Evolutionary conservation across 2,797 vertebrate species (phyloP).

Genomic region (Malurus leucopterus): DNA sequence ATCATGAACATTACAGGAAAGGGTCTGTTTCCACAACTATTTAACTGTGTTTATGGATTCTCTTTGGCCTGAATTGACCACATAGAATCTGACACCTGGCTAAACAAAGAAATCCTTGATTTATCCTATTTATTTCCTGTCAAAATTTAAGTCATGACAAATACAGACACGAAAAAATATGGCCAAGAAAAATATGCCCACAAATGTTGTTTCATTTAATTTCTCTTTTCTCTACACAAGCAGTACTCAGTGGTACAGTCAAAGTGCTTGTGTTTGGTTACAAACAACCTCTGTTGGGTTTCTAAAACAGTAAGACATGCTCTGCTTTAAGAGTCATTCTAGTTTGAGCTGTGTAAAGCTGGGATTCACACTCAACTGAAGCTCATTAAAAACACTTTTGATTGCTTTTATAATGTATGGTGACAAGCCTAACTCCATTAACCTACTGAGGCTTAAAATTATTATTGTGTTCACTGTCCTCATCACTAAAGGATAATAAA

Average conservation of each 20-base stretch:
- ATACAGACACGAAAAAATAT: not conserved
- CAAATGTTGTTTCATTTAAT: not conserved
- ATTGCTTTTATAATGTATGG: slow-evolving; percentile 34
- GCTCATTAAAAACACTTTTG: slow-evolving; percentile 5
- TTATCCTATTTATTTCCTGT: not conserved
- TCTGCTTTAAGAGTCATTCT: not conserved
- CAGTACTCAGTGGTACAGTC: not conserved
- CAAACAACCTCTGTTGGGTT: not conserved
- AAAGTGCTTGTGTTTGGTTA: not conserved
- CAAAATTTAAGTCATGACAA: not conserved
- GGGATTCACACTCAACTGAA: not conserved
- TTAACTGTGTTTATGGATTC: not conserved
- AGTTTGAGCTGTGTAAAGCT: not conserved
- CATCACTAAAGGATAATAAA: slow-evolving; percentile 37
- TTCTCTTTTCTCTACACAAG: not conserved
- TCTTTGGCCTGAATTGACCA: not conserved
- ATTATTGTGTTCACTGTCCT: slow-evolving; percentile 35
- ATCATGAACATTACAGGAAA: not conserved
- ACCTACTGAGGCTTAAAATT: slow-evolving; percentile 33
- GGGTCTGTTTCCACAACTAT: not conserved
- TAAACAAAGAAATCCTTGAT: not conserved
- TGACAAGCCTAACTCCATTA: slow-evolving; percentile 23
- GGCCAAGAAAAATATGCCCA: not conserved
- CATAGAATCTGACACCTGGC: not conserved
- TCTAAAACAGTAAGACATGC: not conserved